phyloP scores from a whole-genome alignment of 2,888 invertebrate species.

The Drosophila peninsularis region DNA sequence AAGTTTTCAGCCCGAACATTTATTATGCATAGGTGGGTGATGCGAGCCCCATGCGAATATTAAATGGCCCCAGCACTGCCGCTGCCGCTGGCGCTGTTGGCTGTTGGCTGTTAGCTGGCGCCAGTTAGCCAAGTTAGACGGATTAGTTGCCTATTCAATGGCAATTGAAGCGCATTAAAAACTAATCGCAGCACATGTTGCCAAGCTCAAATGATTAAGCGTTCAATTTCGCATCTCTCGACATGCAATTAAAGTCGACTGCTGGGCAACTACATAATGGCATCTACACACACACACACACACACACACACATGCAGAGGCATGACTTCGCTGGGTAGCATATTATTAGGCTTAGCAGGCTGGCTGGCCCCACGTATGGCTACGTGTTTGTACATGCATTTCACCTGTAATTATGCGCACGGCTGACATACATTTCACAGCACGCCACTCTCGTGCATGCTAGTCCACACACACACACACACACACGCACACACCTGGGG shows the following conservation, averaged over 20 bases:
- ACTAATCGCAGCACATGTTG: slow-evolving; percentile 55
- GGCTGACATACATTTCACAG: slow-evolving; percentile 62
- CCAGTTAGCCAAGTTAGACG: not conserved
- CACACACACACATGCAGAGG: not conserved
- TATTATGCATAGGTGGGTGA: slow-evolving; percentile 26
- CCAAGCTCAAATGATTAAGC: slow-evolving; percentile 46
- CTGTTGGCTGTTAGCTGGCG: too few relatives aligned
- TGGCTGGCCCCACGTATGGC: slow-evolving; percentile 14
- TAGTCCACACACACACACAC: slow-evolving; percentile 8
- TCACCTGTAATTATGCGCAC: slow-evolving; percentile 76
- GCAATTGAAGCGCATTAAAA: slow-evolving; percentile 58
- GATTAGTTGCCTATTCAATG: slow-evolving; percentile 31
- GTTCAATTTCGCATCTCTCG: slow-evolving; percentile 48
- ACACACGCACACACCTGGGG: slow-evolving; percentile 9
- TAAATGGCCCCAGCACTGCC: slow-evolving; percentile 14
- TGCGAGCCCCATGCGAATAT: slow-evolving; percentile 1
- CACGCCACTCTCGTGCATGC: slow-evolving; percentile 36
- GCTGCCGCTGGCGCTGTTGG: not conserved
- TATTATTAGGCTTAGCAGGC: slow-evolving; percentile 40
- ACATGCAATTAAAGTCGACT: slow-evolving; percentile 59
- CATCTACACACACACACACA: not conserved
- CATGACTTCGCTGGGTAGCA: slow-evolving; percentile 13
- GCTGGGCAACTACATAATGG: not conserved
- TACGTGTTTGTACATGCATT: slow-evolving; percentile 64
- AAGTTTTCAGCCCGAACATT: slow-evolving; percentile 31